Base-by-base conservation (phyloP, 1,140 invertebrate species). In the Rhagoletis zephyria region DNA sequence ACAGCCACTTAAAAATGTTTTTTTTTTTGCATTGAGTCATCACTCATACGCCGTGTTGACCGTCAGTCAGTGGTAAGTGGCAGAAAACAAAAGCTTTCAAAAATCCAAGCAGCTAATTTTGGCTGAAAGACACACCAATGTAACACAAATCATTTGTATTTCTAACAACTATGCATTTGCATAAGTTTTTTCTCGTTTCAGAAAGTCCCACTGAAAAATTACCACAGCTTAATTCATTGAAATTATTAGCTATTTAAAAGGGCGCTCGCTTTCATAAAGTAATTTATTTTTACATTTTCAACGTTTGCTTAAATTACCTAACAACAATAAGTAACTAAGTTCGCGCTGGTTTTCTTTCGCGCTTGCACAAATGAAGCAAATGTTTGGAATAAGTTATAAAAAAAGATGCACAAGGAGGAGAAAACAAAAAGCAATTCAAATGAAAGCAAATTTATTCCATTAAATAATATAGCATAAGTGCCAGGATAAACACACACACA, bases 381-480 rank as follows among this genome's bases (percentile, higher is more conserved):
- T 67, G 64, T 0, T 10, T 67, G 67, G 42, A 70, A 48, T 48
- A 70, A 42, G 2, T 40, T 70, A 30, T 0, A 70, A 70, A 42
- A 42, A 70, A 70, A 42, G 67, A 42, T 70, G 67, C 14, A 40
- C 14, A 40, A 70, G 45, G 45, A 14, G 67, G 42, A 12, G n/a
- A 4, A 42, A 48, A 42, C 40, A 67, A 67, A 65, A 65, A 70
- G 42, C 2, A 70, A 12, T 70, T 70, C 12, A 70, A 70, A 70
- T 45, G 67, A 14, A 70, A 70, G 67, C 14, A 70, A 70, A 70
- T 70, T 70, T 45, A 70, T 70, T 48, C 67, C 7, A 70, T 4
- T 12, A 70, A 70, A 70, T 14, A 14, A 70, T 42, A 6, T 10
- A 6, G 40, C 42, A 6, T 70, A 45, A 45, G 67, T 70, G 67